Evolutionary conservation across 2,113 vertebrate species (phyloP).

Genomic region (Agelaius phoeniceus): DNA sequence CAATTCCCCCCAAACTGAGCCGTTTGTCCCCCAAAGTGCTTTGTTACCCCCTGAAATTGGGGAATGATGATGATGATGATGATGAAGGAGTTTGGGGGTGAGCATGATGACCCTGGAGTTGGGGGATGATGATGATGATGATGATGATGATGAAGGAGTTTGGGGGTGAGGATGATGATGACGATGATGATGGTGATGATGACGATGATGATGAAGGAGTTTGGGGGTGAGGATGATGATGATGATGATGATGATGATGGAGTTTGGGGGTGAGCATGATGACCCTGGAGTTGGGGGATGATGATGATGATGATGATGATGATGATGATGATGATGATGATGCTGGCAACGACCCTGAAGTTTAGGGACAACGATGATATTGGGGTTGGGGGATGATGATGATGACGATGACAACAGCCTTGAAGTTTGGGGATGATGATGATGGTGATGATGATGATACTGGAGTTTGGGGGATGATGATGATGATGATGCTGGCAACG

Average conservation of each 20-base stretch:
- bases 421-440: neutral
- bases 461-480: neutral
- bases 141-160: neutral
- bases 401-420: accelerated
- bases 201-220: no score
- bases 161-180: no score
- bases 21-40: neutral
- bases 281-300: no score
- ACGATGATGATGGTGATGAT: neutral
- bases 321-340: neutral
- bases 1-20: neutral
- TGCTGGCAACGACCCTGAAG: accelerated
- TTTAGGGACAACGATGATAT: neutral
- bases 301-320: neutral
- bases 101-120: neutral
- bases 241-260: neutral
- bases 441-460: no score
- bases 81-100: neutral
- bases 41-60: neutral
- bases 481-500: neutral
- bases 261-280: neutral
- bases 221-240: neutral
- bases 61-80: neutral
- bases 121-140: no score
- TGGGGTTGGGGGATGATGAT: neutral